Base-by-base conservation (phyloP, 2,113 vertebrate species). In the Heterotilapia buettikoferi region DNA sequence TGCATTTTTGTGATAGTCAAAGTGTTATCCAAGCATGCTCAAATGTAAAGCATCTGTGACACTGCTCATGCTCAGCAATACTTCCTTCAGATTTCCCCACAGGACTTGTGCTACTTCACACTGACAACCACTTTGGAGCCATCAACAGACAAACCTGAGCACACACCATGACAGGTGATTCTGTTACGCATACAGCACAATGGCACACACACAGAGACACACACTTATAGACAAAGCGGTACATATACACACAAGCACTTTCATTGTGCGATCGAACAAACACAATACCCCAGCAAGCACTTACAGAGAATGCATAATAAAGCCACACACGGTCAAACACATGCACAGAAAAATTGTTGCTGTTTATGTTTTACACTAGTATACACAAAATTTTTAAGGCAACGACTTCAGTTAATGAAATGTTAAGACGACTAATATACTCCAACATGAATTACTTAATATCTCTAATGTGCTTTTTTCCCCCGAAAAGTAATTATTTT, bases 41-140 rank as follows among this genome's bases (percentile, higher is more conserved):
- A 84, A 91, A 88, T 88, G 86, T 85, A 87, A 84, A 87, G 68
- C 81, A 79, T 87, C 83, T 82, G 88, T 89, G 79, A 91, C 89
- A 89, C 86, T 83, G 82, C 82, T 92, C 86, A 21, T 90, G 86
- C 92, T 95, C 92, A 94, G 89, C 92, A 93, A 86, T 90, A 87
- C 90, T 94, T 89, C 83, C 56, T 88, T 78, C 85, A 82, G 86
- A 89, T 93, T 90, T 73, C 76, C 95, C 95, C 95, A 81, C 81
- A 90, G 94, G 94, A 95, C 92, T 92, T 94, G 92, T 93, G 89
- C 93, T 88, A 94, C 92, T 95, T 95, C 92, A 95, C 92, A 92
- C 86, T 93, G 95, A 95, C 95, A 95, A 95, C 94, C 93, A 94
- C 94, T 95, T 93, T 91, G 87, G 88, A 94, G 89, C 84, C 93